Conservation (phyloP, 1,140 invertebrate species). For the Sarcophaga bullata region DNA sequence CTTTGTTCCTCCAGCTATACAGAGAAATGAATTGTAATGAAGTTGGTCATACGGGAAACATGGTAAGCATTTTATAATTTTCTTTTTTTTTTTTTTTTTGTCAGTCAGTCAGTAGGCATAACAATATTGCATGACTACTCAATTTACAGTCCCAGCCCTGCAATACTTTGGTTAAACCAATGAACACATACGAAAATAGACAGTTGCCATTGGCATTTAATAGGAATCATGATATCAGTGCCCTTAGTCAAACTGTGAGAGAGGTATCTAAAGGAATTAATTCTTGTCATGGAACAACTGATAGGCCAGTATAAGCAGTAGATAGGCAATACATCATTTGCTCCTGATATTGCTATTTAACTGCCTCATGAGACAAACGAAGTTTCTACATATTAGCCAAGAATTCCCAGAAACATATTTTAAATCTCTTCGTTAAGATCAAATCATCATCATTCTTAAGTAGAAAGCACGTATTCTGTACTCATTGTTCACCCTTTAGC, state of each 20-base stretch:
- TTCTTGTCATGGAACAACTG: too few relatives aligned
- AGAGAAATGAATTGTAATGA: slow-evolving; percentile 10
- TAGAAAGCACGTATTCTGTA: too few relatives aligned
- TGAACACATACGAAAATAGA: background rate
- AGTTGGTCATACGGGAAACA: slow-evolving; percentile 15
- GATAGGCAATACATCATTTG: too few relatives aligned
- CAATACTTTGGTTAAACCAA: background rate
- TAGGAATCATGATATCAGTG: background rate
- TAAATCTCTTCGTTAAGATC: too few relatives aligned
- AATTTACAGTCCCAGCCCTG: background rate
- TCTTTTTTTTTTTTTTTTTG: too few relatives aligned
- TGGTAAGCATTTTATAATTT: slow-evolving; percentile 1
- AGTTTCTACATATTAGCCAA: too few relatives aligned
- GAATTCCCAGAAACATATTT: too few relatives aligned
- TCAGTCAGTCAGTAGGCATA: background rate
- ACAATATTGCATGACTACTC: slow-evolving; percentile 3
- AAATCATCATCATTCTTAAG: too few relatives aligned
- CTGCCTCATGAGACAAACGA: too few relatives aligned
- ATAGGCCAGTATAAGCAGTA: too few relatives aligned
- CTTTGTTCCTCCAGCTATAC: background rate
- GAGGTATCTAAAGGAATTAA: background rate
- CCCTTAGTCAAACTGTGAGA: background rate
- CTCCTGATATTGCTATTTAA: too few relatives aligned
- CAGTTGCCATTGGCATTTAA: background rate
- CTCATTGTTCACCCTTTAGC: too few relatives aligned